phyloP scores from a whole-genome alignment of 2,888 invertebrate genomes.

The Agrochola litura region DNA sequence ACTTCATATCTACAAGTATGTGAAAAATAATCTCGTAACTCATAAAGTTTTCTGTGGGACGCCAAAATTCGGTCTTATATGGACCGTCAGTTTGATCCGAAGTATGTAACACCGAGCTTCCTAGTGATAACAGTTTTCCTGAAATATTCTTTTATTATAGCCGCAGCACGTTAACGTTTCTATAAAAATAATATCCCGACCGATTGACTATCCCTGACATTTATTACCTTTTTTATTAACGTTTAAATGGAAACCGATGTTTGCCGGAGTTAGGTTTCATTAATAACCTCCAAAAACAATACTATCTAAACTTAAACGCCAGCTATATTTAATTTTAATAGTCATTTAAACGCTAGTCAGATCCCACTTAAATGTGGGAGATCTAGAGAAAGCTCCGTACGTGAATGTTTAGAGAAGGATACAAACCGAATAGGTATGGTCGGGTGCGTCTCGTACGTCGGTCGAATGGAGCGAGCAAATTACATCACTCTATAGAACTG shows the following conservation, averaged over 20 bases:
- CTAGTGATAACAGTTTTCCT: constrained; percentile 19
- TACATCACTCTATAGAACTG: constrained; percentile 70
- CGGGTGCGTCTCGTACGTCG: constrained; percentile 68
- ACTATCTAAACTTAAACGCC: background rate
- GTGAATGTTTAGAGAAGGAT: constrained; percentile 63
- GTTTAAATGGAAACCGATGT: constrained; percentile 29
- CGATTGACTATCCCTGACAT: constrained; percentile 39
- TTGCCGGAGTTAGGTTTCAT: constrained; percentile 11
- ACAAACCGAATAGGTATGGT: constrained; percentile 70
- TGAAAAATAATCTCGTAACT: constrained; percentile 65
- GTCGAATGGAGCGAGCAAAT: constrained; percentile 73
- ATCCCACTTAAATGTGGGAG: constrained; percentile 44
- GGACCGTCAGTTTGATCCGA: constrained; percentile 15
- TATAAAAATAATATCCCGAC: constrained; percentile 25
- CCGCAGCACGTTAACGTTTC: constrained; percentile 24
- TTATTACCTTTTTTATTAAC: constrained; percentile 25
- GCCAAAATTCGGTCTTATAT: constrained; percentile 15
- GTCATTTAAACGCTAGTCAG: constrained; percentile 28
- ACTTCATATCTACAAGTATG: constrained; percentile 64
- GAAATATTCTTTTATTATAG: constrained; percentile 29
- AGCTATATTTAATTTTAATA: constrained; percentile 29
- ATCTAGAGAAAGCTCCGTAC: constrained; percentile 59
- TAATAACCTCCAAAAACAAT: background rate
- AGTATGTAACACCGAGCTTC: background rate
- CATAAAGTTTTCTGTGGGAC: constrained; percentile 39